Percentiles rank a stretch among this genome's conserved stretches.
Evolutionary conservation across 2,797 vertebrate species (phyloP).

Genomic region (Enteromius mattozi): DNA sequence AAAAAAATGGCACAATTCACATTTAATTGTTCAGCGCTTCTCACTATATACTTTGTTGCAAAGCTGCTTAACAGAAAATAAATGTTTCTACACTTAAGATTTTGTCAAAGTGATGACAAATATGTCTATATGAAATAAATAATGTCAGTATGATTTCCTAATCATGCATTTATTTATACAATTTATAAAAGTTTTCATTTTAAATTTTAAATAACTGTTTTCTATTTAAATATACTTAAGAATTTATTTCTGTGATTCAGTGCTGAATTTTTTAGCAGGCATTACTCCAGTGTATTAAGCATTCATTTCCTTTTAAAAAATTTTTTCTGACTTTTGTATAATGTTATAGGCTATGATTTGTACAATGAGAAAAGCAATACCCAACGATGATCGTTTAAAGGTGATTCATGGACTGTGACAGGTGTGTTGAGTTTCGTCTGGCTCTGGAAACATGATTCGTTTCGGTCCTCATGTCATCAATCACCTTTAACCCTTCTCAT

Average conservation of each 20-base stretch:
- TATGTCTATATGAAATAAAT: no score
- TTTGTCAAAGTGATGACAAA: background rate
- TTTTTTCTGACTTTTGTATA: background rate
- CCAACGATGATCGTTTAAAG: slow-evolving; percentile 16
- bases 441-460: slow-evolving; percentile 36
- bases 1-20: background rate
- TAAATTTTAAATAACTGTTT: background rate
- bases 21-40: background rate
- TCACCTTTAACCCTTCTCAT: slow-evolving; percentile 47
- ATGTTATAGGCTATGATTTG: background rate
- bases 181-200: background rate
- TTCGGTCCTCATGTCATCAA: slow-evolving; percentile 22
- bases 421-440: slow-evolving; percentile 33
- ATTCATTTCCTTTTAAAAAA: background rate
- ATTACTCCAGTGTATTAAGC: background rate
- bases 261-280: background rate
- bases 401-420: slow-evolving; percentile 31
- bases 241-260: background rate
- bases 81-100: background rate
- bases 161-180: background rate
- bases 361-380: background rate
- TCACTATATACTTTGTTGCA: background rate
- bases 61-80: background rate
- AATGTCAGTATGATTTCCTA: background rate
- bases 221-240: background rate